These are phyloP conservation scores for Clusia tigrina DNA, from an alignment of 2,888 invertebrate genomes.

Conservation along the genomic window DNA sequence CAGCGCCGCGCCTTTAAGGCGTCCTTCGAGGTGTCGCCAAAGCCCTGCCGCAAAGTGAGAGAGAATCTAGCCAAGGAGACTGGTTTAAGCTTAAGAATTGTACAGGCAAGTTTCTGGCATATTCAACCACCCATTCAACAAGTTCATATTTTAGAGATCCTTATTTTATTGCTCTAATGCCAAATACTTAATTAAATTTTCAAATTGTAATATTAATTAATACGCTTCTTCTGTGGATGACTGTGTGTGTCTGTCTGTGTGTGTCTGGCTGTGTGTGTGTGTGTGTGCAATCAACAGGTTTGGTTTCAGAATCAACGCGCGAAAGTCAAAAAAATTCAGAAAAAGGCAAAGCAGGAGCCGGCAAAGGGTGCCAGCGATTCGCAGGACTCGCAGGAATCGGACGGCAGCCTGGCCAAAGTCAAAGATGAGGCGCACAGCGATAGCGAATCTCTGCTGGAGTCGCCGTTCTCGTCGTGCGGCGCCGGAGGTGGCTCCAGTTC, in stretches of 20 bases:
- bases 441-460: conserved; percentile 62
- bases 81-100: conserved; percentile 82
- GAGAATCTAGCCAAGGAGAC: conserved; percentile 86
- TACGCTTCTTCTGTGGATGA: background rate
- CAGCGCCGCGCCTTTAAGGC: conserved; percentile 85
- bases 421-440: conserved; percentile 72
- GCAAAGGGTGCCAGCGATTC: conserved; percentile 61
- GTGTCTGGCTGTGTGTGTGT: background rate
- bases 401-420: conserved; percentile 68
- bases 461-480: conserved; percentile 50
- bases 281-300: conserved; percentile 61
- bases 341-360: conserved; percentile 70
- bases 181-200: conserved; percentile 10
- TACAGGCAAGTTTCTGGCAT: conserved; percentile 70
- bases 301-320: conserved; percentile 75
- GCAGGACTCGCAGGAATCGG: conserved; percentile 66
- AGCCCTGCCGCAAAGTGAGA: conserved; percentile 82
- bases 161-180: background rate
- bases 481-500: conserved; percentile 34
- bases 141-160: background rate
- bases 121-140: too few species aligned
- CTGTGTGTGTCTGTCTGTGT: background rate
- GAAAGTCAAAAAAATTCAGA: conserved; percentile 74
- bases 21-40: conserved; percentile 85
- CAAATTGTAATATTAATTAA: too few species aligned